phyloP scores from a whole-genome alignment of 2,888 invertebrate species.

The Oscheius sp. region DNA sequence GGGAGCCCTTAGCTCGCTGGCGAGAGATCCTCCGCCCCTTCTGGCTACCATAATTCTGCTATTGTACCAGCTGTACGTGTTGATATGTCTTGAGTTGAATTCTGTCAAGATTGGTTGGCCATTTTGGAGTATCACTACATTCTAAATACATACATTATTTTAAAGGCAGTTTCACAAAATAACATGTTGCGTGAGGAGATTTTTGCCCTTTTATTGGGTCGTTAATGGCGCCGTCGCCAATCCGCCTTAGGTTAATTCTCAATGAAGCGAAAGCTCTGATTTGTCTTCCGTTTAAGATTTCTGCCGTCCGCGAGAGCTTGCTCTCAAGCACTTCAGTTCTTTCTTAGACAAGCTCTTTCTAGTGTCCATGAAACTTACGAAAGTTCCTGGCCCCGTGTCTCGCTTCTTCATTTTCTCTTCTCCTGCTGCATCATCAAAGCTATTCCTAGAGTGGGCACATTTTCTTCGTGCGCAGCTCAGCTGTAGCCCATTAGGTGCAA shows the following conservation, averaged over 20 bases:
- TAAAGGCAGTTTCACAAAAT: background rate
- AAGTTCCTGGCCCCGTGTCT: background rate
- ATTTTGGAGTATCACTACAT: too few relatives aligned
- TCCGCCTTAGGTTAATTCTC: constrained; percentile 36
- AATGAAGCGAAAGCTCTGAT: constrained; percentile 29
- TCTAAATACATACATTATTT: too few relatives aligned
- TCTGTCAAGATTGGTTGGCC: too few relatives aligned
- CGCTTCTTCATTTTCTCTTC: too few relatives aligned
- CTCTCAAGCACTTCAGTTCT: background rate
- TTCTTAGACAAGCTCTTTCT: background rate
- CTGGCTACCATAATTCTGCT: constrained; percentile 6
- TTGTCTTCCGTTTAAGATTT: constrained; percentile 20
- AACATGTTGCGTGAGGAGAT: constrained; percentile 30
- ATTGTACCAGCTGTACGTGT: background rate
- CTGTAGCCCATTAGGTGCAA: constrained; percentile 2
- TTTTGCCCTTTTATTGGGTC: constrained; percentile 36
- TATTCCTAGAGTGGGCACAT: too few relatives aligned
- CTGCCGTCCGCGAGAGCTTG: background rate
- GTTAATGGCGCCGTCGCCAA: constrained; percentile 35
- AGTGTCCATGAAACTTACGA: background rate
- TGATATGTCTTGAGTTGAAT: constrained; percentile 1
- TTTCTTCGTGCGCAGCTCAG: too few relatives aligned
- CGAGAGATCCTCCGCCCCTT: constrained; percentile 4
- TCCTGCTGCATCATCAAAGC: background rate
- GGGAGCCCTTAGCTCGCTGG: background rate